Evolutionary conservation across 2,113 vertebrate species (phyloP).

Genomic region (Sitta europaea): DNA sequence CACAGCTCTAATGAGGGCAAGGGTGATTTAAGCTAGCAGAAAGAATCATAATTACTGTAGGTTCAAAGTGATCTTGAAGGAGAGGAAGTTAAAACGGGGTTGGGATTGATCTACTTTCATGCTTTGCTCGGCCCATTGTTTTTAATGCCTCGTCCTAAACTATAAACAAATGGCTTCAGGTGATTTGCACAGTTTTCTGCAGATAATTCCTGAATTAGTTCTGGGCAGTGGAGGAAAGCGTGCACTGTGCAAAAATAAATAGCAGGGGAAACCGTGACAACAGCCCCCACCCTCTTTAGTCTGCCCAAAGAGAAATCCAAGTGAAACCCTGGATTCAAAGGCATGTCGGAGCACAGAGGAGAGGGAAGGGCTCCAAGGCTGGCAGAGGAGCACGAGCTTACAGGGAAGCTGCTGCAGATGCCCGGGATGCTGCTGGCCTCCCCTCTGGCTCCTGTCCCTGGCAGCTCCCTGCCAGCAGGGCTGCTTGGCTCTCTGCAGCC

Average conservation of each 20-base stretch:
- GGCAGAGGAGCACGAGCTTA: background rate
- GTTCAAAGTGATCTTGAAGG: slow-evolving; percentile 60
- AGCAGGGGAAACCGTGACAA: background rate
- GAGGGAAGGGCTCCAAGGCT: background rate
- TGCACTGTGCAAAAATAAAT: background rate
- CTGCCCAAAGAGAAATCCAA: background rate
- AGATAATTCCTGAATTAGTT: background rate
- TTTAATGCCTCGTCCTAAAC: slow-evolving; percentile 46
- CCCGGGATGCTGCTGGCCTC: background rate
- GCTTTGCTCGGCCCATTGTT: slow-evolving; percentile 43
- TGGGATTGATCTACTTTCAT: slow-evolving; percentile 59
- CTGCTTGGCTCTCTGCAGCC: background rate
- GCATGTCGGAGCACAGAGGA: background rate
- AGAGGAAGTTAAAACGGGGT: slow-evolving; percentile 35
- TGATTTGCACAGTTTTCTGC: slow-evolving; percentile 20
- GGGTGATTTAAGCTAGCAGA: slow-evolving; percentile 65
- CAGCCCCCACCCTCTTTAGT: background rate
- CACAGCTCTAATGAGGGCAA: slow-evolving; percentile 61
- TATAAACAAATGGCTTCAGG: slow-evolving; percentile 49
- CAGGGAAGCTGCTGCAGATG: background rate
- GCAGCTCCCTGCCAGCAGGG: background rate
- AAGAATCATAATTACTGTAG: slow-evolving; percentile 63
- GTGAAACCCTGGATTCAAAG: background rate
- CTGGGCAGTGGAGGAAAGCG: background rate
- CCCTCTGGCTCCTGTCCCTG: background rate